Percentiles rank a stretch among this genome's conserved stretches.
Conservation (phyloP, 2,888 invertebrate genomes). For the Platycheirus rosarum region DNA sequence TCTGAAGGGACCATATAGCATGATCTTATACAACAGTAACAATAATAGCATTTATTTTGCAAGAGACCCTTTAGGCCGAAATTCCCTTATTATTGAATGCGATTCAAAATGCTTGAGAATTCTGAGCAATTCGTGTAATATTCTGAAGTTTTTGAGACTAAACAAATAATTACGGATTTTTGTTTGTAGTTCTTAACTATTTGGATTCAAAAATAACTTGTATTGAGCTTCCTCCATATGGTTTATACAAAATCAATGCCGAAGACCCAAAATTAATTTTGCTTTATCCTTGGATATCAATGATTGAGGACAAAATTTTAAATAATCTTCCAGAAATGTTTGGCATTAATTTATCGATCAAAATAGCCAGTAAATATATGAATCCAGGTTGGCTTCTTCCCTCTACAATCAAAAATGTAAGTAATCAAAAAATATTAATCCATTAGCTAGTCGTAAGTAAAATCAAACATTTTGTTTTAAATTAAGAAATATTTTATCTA, state of each 20-base stretch:
- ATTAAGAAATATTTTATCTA: too few relatives aligned
- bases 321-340: conserved; percentile 3
- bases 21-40: conserved; percentile 88
- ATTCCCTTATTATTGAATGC: conserved; percentile 88
- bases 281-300: conserved; percentile 77
- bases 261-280: conserved; percentile 79
- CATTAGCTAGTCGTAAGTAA: too few relatives aligned
- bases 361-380: conserved; percentile 62
- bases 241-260: conserved; percentile 83
- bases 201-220: conserved; percentile 79
- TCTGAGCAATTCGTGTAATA: conserved; percentile 84
- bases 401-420: conserved; percentile 39
- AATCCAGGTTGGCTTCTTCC: conserved; percentile 72
- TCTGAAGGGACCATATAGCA: conserved; percentile 92
- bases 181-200: conserved; percentile 44
- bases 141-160: background rate
- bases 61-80: conserved; percentile 92
- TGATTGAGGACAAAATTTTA: conserved; percentile 11
- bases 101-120: conserved; percentile 78
- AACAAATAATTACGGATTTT: background rate
- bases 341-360: conserved; percentile 7
- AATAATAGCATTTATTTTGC: conserved; percentile 88
- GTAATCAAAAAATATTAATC: background rate
- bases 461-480: too few relatives aligned
- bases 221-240: conserved; percentile 86